These are phyloP conservation scores for Zootoca vivipara DNA, from an alignment of 2,113 vertebrate species.

Conservation along the genomic window DNA sequence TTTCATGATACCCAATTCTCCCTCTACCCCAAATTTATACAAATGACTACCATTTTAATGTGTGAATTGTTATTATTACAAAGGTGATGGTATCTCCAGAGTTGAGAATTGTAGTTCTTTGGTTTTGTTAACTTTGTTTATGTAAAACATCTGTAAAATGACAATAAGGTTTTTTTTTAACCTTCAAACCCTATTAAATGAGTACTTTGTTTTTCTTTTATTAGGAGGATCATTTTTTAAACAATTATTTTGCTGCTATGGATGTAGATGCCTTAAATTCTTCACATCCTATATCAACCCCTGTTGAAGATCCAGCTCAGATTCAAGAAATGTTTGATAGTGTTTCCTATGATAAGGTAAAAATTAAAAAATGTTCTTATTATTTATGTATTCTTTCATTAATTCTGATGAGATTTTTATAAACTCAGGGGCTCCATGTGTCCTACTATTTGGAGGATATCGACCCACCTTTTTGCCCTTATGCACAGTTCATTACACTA, in stretches of 20 bases:
- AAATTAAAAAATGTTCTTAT: neutral
- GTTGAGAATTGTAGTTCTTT: too few species aligned
- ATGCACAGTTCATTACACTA: neutral
- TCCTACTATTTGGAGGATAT: neutral
- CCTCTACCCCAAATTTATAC: too few species aligned
- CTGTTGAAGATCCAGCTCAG: slow-evolving; percentile 86
- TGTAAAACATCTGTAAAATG: too few species aligned
- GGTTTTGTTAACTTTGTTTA: too few species aligned
- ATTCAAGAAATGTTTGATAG: slow-evolving; percentile 93
- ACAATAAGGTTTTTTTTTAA: neutral
- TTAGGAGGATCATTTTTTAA: slow-evolving; percentile 87
- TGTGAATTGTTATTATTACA: too few species aligned
- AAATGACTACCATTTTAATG: too few species aligned
- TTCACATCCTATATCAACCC: slow-evolving; percentile 88
- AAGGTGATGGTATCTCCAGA: too few species aligned
- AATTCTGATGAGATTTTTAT: neutral
- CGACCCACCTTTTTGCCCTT: neutral
- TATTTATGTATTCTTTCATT: neutral
- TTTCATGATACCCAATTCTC: too few species aligned
- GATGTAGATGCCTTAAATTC: slow-evolving; percentile 88
- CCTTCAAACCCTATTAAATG: neutral
- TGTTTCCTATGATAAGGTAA: slow-evolving; percentile 92
- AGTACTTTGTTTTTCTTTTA: neutral
- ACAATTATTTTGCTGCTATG: slow-evolving; percentile 88
- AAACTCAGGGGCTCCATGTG: neutral